A percentile compares a stretch with the other conserved stretches of the same genome.
These are phyloP conservation scores for Neofelis nebulosa DNA, from an alignment of 2,113 vertebrate genomes.

Conservation along the genomic window DNA sequence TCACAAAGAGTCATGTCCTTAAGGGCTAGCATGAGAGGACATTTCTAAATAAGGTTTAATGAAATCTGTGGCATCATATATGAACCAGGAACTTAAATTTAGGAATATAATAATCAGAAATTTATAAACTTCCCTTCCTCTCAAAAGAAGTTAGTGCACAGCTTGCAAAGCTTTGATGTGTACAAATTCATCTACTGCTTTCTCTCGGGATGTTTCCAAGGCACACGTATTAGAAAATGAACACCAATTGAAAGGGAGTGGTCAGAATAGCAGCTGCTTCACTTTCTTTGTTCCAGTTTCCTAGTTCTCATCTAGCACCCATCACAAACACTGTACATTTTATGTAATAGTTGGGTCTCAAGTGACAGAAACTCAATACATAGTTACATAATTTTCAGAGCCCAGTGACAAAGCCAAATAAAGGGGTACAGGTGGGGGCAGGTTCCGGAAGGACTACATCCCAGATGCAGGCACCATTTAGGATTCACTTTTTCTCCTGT, in stretches of 20 bases:
- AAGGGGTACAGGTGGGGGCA: background rate
- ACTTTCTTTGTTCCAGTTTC: background rate
- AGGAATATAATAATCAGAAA: background rate
- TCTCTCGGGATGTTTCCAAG: background rate
- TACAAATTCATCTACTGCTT: background rate
- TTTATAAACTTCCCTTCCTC: background rate
- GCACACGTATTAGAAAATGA: background rate
- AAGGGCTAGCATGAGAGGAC: background rate
- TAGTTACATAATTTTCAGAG: background rate
- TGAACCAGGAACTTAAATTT: background rate
- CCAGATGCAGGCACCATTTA: background rate
- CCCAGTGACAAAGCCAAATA: background rate
- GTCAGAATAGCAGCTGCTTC: background rate
- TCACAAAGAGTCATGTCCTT: background rate
- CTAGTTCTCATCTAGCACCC: background rate
- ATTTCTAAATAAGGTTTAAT: background rate
- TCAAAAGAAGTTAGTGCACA: background rate
- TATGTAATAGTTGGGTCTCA: background rate
- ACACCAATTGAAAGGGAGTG: background rate
- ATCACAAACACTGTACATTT: background rate
- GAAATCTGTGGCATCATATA: background rate
- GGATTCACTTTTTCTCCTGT: background rate
- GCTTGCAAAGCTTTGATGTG: background rate
- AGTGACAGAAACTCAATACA: background rate
- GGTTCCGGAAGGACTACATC: background rate